Conservation (phyloP, 1,140 invertebrate species). For the Tetramorium alpestre region DNA sequence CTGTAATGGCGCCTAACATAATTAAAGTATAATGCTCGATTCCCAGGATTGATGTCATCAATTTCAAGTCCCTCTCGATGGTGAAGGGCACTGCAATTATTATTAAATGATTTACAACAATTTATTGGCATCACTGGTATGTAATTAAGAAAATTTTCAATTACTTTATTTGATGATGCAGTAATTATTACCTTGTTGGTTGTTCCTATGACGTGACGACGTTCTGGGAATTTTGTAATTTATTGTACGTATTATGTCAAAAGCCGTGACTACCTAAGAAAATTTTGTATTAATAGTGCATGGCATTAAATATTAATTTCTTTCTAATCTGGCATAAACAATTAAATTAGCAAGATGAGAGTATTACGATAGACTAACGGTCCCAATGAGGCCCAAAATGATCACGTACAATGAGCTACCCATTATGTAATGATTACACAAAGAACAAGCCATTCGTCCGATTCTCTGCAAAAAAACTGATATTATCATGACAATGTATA, state of each 20-base stretch:
- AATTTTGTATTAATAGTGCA: slow-evolving; percentile 1
- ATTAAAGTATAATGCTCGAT: slow-evolving; percentile 84
- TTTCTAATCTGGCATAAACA: background rate
- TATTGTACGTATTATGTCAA: slow-evolving; percentile 80
- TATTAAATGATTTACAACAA: slow-evolving; percentile 34
- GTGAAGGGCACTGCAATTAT: slow-evolving; percentile 73
- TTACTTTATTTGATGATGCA: background rate
- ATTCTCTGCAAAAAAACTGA: slow-evolving; percentile 73
- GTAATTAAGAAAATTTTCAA: background rate
- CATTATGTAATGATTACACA: slow-evolving; percentile 81
- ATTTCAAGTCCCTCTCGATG: slow-evolving; percentile 82
- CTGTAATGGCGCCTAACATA: slow-evolving; percentile 82
- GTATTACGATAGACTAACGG: slow-evolving; percentile 84
- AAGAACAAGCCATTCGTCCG: slow-evolving; percentile 76
- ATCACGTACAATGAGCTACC: slow-evolving; percentile 81
- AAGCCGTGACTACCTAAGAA: slow-evolving; percentile 79
- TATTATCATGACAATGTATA: background rate
- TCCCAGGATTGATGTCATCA: slow-evolving; percentile 83
- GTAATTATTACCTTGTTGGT: slow-evolving; percentile 60
- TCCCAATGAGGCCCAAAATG: slow-evolving; percentile 82
- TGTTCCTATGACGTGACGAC: slow-evolving; percentile 35
- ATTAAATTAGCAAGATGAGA: slow-evolving; percentile 59
- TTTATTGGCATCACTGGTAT: slow-evolving; percentile 3
- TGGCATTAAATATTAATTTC: background rate
- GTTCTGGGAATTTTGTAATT: slow-evolving; percentile 75